Percentiles rank a stretch among this genome's conserved stretches.
These are phyloP conservation scores for Anthoscopus minutus DNA, from an alignment of 2,113 vertebrate genomes.

Conservation along the genomic window DNA sequence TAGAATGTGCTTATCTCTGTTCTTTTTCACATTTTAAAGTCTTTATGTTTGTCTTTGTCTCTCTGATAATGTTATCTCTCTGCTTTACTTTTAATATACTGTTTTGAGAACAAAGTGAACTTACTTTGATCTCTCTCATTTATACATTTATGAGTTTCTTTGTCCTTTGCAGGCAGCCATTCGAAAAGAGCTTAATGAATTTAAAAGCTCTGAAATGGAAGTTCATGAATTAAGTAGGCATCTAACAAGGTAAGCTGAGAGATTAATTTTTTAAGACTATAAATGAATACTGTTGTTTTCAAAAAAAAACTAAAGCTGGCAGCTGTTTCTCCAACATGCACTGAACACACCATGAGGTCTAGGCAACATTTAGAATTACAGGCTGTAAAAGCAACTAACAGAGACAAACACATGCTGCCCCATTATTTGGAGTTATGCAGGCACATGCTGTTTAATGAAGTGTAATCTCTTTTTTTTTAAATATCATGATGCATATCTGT, in stretches of 20 bases:
- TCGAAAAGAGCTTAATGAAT: conserved; percentile 97
- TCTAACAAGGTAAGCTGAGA: conserved; percentile 87
- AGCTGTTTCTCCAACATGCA: background rate
- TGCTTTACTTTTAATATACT: background rate
- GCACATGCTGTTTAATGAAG: fast-evolving
- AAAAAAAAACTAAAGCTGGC: background rate
- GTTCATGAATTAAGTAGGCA: conserved; percentile 97
- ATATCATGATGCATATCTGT: background rate
- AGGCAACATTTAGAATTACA: background rate
- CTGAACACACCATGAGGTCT: background rate
- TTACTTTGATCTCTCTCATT: background rate
- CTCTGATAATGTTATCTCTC: background rate
- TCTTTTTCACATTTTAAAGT: background rate
- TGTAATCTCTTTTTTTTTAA: background rate
- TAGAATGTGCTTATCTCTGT: background rate
- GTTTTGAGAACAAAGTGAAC: background rate
- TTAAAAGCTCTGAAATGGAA: conserved; percentile 99
- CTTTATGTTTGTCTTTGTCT: background rate
- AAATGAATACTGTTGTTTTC: background rate
- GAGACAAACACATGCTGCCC: background rate
- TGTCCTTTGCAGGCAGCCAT: conserved; percentile 87
- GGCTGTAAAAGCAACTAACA: background rate
- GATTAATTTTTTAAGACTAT: background rate
- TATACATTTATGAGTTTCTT: conserved; percentile 21
- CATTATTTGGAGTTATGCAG: background rate